phyloP scores from a whole-genome alignment of 2,888 invertebrate species.

The Acrobasis suavella region DNA sequence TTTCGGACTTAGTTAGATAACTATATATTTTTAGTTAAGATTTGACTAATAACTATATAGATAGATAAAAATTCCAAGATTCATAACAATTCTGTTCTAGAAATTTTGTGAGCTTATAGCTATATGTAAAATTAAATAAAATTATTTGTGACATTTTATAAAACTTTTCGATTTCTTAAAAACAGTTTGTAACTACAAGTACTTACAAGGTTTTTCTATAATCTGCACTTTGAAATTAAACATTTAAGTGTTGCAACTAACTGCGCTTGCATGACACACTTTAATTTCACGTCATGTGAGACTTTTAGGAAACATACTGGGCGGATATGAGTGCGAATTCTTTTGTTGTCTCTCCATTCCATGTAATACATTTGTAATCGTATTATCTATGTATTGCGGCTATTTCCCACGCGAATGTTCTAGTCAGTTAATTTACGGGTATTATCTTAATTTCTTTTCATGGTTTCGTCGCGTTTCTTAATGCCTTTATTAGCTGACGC shows the following conservation, averaged over 20 bases:
- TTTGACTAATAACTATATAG: no score
- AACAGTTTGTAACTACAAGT: no score
- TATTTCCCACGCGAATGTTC: conserved; percentile 38
- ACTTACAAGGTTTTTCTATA: no score
- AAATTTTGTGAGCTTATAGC: no score
- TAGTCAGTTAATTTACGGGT: conserved; percentile 31
- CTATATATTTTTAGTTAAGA: no score
- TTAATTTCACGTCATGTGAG: conserved; percentile 31
- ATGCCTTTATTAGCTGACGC: conserved; percentile 14
- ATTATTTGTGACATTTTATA: no score
- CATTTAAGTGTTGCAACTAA: conserved; percentile 7
- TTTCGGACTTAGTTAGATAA: no score
- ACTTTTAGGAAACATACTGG: conserved; percentile 19
- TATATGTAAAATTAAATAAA: no score
- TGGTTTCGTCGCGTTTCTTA: conserved; percentile 32
- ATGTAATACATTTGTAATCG: conserved; percentile 28
- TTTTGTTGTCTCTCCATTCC: conserved; percentile 40
- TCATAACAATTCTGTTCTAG: no score
- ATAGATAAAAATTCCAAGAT: no score
- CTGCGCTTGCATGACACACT: conserved; percentile 33
- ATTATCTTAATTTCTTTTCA: conserved; percentile 37
- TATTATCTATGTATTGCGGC: conserved; percentile 35
- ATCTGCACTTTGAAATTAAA: background rate
- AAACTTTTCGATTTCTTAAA: no score
- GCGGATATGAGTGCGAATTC: conserved; percentile 36